Conservation (phyloP, 2,113 vertebrate genomes). For the Cichladusa arquata region DNA sequence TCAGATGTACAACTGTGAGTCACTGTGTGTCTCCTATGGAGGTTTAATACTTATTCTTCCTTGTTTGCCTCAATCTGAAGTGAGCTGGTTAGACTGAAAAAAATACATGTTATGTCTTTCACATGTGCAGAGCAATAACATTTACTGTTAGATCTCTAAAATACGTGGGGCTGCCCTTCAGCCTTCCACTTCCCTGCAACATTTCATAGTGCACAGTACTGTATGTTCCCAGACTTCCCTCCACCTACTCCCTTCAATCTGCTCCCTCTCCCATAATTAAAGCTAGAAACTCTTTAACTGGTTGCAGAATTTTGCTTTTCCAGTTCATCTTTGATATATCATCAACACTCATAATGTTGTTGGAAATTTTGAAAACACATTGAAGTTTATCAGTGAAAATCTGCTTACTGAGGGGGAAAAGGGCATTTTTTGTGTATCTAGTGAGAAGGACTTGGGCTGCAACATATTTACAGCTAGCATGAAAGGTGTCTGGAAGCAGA, state of each 20-base stretch:
- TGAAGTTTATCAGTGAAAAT: background rate
- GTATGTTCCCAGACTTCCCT: slow-evolving; percentile 57
- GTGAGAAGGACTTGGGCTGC: background rate
- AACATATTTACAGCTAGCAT: background rate
- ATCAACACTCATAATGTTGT: background rate
- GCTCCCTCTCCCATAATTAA: slow-evolving; percentile 51
- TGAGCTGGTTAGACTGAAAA: slow-evolving; percentile 18
- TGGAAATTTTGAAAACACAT: background rate
- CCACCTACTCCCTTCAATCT: slow-evolving; percentile 64
- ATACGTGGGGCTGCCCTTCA: slow-evolving; percentile 57
- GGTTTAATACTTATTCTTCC: slow-evolving; percentile 33
- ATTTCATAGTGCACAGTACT: slow-evolving; percentile 48
- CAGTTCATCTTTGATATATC: slow-evolving; percentile 26
- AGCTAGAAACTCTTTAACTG: slow-evolving; percentile 50
- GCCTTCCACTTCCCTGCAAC: slow-evolving; percentile 45
- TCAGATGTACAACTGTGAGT: slow-evolving; percentile 11
- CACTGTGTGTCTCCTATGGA: background rate
- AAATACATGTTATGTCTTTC: slow-evolving; percentile 64
- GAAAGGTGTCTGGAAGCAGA: background rate
- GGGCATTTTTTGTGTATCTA: background rate
- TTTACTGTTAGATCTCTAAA: slow-evolving; percentile 52
- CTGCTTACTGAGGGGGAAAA: background rate
- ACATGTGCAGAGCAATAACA: slow-evolving; percentile 66
- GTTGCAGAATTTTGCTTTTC: slow-evolving; percentile 39
- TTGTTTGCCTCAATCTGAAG: slow-evolving; percentile 41